Conservation (phyloP, 2,113 vertebrate genomes). For the Pelmatolapia mariae region DNA sequence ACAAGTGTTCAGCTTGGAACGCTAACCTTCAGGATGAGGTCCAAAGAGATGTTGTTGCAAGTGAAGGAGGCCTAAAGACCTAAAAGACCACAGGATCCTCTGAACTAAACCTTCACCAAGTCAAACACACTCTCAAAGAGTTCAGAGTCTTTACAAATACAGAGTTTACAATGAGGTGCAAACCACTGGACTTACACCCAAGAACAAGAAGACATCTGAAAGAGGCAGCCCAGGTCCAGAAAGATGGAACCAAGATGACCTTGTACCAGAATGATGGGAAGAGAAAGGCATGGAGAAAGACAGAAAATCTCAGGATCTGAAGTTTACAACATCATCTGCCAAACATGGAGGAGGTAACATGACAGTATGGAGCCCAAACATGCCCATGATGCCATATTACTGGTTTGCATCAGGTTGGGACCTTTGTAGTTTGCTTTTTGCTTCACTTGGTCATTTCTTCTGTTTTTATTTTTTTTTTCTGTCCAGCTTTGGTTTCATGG, state of each 20-base stretch:
- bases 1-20: background rate
- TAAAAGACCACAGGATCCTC: background rate
- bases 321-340: background rate
- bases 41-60: background rate
- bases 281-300: background rate
- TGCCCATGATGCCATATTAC: background rate
- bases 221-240: background rate
- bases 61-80: background rate
- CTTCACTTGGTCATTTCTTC: background rate
- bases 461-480: background rate
- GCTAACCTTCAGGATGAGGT: background rate
- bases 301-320: background rate
- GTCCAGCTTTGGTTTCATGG: background rate
- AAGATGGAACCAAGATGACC: rapidly evolving
- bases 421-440: background rate
- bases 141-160: background rate
- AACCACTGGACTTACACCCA: background rate
- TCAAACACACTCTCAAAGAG: background rate
- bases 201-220: background rate
- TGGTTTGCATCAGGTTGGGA: background rate
- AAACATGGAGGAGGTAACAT: background rate
- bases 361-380: background rate
- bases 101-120: rapidly evolving
- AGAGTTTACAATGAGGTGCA: background rate
- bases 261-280: background rate